These are phyloP conservation scores for Gymnobelideus leadbeateri DNA, from an alignment of 2,113 vertebrate species.

Conservation along the genomic window DNA sequence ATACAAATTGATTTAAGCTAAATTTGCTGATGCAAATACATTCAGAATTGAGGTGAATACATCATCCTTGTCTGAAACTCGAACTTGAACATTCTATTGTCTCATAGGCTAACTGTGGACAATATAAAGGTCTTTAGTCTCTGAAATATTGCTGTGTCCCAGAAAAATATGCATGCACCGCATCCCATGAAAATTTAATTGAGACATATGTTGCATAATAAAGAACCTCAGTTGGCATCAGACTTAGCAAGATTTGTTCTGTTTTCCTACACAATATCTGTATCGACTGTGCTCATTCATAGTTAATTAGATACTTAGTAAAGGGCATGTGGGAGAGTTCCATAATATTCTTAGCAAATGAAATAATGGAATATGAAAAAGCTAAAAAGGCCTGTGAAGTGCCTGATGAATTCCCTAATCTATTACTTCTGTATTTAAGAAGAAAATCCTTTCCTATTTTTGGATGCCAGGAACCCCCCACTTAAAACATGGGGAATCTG, in stretches of 20 bases:
- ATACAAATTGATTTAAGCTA: conserved; percentile 51
- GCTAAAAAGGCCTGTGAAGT: conserved; percentile 29
- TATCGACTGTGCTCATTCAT: conserved; percentile 65
- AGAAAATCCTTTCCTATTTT: conserved; percentile 54
- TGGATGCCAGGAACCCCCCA: neutral
- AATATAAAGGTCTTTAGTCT: conserved; percentile 52
- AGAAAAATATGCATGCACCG: conserved; percentile 52
- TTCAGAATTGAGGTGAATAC: conserved; percentile 48
- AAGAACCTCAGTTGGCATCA: conserved; percentile 42
- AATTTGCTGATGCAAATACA: conserved; percentile 57
- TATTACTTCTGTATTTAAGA: conserved; percentile 56
- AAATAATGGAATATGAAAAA: conserved; percentile 62
- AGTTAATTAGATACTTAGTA: conserved; percentile 72
- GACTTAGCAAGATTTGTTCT: conserved; percentile 32
- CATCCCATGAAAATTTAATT: conserved; percentile 74
- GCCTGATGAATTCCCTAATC: conserved; percentile 48
- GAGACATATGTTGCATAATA: conserved; percentile 57
- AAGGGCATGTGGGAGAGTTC: conserved; percentile 53
- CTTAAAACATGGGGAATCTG: conserved; percentile 23
- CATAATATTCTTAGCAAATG: conserved; percentile 66
- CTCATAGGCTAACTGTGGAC: neutral
- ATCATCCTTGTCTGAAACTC: conserved; percentile 57
- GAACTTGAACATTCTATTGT: conserved; percentile 35
- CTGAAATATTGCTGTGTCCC: conserved; percentile 44
- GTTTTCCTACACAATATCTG: conserved; percentile 56